These are phyloP conservation scores for Scleropages formosus DNA, from an alignment of 2,797 vertebrate species.

Conservation along the genomic window DNA sequence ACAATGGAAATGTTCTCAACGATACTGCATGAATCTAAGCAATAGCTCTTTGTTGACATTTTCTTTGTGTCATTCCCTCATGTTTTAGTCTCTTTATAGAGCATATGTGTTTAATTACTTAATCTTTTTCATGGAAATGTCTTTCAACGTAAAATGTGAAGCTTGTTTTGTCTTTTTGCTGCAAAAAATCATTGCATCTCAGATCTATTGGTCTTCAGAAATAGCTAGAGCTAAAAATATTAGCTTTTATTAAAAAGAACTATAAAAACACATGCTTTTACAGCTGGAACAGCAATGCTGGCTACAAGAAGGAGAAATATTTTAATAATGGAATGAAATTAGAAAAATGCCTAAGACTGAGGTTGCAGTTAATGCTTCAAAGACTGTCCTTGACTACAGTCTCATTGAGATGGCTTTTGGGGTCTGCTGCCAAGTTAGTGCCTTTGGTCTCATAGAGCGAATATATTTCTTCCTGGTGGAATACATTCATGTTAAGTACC, in stretches of 20 bases:
- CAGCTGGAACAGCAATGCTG: no score
- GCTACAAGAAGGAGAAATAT: not conserved
- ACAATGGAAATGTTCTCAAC: no score
- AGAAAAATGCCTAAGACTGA: not conserved
- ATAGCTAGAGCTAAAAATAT: not conserved
- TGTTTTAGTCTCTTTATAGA: not conserved
- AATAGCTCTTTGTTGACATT: no score
- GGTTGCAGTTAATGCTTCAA: conserved; percentile 37
- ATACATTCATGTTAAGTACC: conserved; percentile 7
- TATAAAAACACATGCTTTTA: not conserved
- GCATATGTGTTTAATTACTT: not conserved
- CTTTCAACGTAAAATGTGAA: not conserved
- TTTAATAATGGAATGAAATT: not conserved
- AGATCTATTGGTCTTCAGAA: not conserved
- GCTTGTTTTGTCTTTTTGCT: not conserved
- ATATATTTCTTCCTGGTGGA: conserved; percentile 66
- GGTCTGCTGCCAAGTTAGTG: conserved; percentile 66
- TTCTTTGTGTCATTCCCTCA: no score
- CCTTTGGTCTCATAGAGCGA: conserved; percentile 61
- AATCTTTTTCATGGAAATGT: not conserved
- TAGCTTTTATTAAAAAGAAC: not conserved
- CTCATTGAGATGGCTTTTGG: conserved; percentile 75
- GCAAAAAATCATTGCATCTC: not conserved
- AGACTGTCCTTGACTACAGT: conserved; percentile 73
- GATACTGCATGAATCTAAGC: no score